Evolutionary conservation across 2,113 vertebrate species (phyloP), one percentile per base, ranked within the genome.

Genomic region (Pangasianodon gigas): DNA sequence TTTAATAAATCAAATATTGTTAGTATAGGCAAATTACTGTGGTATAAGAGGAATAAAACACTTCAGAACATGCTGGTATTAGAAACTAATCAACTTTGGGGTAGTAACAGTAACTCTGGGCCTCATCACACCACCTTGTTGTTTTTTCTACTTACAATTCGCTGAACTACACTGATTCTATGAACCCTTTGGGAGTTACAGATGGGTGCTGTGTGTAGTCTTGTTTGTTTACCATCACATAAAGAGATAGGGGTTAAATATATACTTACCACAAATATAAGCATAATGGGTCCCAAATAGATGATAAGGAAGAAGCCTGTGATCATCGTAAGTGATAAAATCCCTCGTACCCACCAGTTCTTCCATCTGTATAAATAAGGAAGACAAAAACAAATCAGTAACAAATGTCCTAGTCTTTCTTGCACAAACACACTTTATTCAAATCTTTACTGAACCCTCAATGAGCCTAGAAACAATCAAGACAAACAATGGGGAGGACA

Each of bases 321-420:
- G 32, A 99, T 99, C 98, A 99, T 99, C 54, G 97, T 97, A 75
- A 99, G 89, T 77, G 97, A 97, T 92, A 99, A 96, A 94, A 99
- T 97, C 44, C 98, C 97, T 93, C 98, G 97, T 93, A 99, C 97
- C 98, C 98, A 99, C 97, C 98, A 99, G 90, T 99, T 99, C 95
- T 98, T 99, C 98, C 98, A 99, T 93, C 98, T 99, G 93, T 77
- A 79, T 87, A 79, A 91, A 89, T 21, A 89, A 65, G 18, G 75
- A 75, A 89, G 46, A 88, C 6, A 81, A 48, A 54, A 37, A 86
- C 4, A 62, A 6, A 71, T 83, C 67, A 87, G 29, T 52, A 19
- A 41, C 2, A 44, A 5, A 37, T 46, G 6, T 37, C 4, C 13
- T 37, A 21, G 65, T 74, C 18, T 14, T 37, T 52, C 32, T 75